Evolutionary conservation across 2,113 vertebrate species (phyloP), one percentile per base, ranked within the genome.

Genomic region (Micromys minutus): DNA sequence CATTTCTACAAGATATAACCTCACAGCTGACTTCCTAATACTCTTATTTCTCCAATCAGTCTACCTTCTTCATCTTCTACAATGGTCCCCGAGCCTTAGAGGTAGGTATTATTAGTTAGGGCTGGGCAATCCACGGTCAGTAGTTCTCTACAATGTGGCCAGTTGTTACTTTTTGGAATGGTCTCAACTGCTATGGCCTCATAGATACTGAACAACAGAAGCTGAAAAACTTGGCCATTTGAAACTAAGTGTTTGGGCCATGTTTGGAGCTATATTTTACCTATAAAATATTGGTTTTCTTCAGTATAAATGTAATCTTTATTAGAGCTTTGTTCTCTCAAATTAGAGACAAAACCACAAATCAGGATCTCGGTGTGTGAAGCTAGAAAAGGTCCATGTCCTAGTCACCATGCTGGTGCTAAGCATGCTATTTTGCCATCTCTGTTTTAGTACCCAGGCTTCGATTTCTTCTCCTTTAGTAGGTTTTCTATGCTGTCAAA

Each of bases 391-490:
- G 52, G 59, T 1, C 26, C 52, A 9, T 36, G 5, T 71, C 22
- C 29, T 87, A 22, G 26, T 67, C 59, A 21, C 8, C 26, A 31
- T 61, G 19, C 65, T 95, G 13, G 36, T 52, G 0, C 61, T 6
- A 42, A 24, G 19, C 8, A 55, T 1, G 36, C 26, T 10, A 22
- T 57, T 85, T 65, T 42, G 13, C 19, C 57, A 24, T 31, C 22
- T 57, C 29, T 81, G 72, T 74, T 31, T 21, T 1, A 1, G 31
- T 7, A 9, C 3, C 2, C 1, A 6, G 16, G 4, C 19, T 47
- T 39, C 0, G 19, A 0, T 59, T 61, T 19, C 71, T 42, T 36
- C 24, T 8, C n/a, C n/a, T 39, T 15, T 45, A 47, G 59, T 10
- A 9, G 39, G 16, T 26, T 34, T 15, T 3, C 26, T 4, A 47